Conservation (phyloP, 64 coral and sea anemone species). For the Dendronephthya gigantea region DNA sequence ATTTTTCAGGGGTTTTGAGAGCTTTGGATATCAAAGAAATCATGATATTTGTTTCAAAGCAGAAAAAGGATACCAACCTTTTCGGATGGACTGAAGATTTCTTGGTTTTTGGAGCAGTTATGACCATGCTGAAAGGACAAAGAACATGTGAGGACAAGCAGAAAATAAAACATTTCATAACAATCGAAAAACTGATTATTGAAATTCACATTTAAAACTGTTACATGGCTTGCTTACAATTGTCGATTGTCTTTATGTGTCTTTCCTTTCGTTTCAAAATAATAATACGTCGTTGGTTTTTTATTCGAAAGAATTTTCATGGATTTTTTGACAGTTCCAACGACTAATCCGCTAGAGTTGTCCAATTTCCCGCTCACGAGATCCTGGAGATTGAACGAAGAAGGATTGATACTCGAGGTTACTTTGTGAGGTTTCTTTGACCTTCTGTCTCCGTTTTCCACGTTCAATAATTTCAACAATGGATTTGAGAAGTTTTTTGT, state of each 20-base stretch:
- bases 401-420: background rate
- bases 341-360: background rate
- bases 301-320: slow-evolving; percentile 14
- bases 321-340: background rate
- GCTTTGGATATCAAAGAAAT: too few species aligned
- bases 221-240: background rate
- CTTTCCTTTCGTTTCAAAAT: background rate
- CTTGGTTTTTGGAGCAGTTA: slow-evolving; percentile 4
- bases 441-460: background rate
- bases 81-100: background rate
- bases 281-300: background rate
- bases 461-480: background rate
- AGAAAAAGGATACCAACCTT: background rate
- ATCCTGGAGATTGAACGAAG: background rate
- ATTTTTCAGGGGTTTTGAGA: too few species aligned
- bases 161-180: background rate
- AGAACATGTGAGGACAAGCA: background rate
- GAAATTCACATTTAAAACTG: background rate
- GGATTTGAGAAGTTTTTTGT: background rate
- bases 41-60: background rate
- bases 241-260: background rate
- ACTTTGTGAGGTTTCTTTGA: background rate
- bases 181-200: background rate
- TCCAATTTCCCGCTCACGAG: background rate
- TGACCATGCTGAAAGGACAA: background rate